Conservation (phyloP, 2,797 vertebrate genomes). For the Notoglanidium macrostoma region DNA sequence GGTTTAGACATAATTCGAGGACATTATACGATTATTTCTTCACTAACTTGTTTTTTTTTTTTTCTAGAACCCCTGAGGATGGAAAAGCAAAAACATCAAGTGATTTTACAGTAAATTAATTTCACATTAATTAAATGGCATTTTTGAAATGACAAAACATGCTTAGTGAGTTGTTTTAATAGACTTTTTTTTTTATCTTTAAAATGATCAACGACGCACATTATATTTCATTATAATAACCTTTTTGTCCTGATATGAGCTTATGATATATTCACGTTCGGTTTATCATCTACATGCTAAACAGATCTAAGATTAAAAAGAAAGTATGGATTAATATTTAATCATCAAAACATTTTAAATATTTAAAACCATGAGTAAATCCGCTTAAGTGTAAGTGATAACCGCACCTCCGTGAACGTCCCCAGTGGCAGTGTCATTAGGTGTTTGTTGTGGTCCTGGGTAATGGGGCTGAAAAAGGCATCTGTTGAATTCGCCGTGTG, state of each 20-base stretch:
- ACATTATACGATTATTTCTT: not conserved
- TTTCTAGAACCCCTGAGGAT: no score
- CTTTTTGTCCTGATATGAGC: constrained; percentile 7
- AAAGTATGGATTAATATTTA: constrained; percentile 47
- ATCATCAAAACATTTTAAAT: constrained; percentile 41
- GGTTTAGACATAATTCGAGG: not conserved
- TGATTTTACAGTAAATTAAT: not conserved
- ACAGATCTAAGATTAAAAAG: constrained; percentile 27
- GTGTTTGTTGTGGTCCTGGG: constrained; percentile 37
- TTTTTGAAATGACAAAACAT: not conserved
- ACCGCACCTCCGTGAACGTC: constrained; percentile 31
- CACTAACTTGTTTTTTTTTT: not conserved
- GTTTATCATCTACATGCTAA: constrained; percentile 12
- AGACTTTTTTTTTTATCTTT: not conserved
- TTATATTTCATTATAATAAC: not conserved
- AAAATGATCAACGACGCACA: not conserved
- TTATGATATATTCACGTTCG: not conserved
- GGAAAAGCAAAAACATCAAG: not conserved
- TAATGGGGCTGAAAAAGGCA: constrained; percentile 36
- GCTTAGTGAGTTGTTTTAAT: not conserved
- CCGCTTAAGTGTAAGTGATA: constrained; percentile 23
- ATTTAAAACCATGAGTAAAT: constrained; percentile 45
- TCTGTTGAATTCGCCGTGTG: constrained; percentile 21
- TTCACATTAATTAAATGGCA: not conserved
- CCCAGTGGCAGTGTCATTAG: constrained; percentile 36